Evolutionary conservation across 2,888 invertebrate species (phyloP), one percentile per base, ranked within the genome.

Genomic region (Dorcus parallelipipedus): DNA sequence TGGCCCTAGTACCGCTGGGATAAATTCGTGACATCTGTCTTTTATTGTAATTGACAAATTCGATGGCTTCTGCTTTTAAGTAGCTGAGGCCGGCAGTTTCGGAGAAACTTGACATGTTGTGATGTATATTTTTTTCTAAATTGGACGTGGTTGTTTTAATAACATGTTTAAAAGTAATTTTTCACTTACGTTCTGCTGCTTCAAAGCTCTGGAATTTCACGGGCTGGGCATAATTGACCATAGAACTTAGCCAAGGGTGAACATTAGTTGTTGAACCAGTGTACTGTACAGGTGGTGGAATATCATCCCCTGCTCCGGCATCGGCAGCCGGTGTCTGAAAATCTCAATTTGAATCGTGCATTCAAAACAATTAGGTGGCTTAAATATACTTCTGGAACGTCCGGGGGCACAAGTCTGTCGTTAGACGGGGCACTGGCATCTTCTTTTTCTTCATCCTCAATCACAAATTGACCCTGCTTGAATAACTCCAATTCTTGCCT

Each of bases 31-130:
- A 97, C 93, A 99, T 95, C 81, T 99, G 99, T 17, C 98, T 85
- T 81, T 99, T 99, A 82, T 99, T 99, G 80, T 99, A 99, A 86
- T 99, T 99, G 73, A 99, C 98, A 81, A 99, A 97, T 80, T 99
- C 99, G 57, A 98, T 95, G 56, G 97, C 94, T 72, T 93, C 93
- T 61, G 93, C 90, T 82, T 97, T 97, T 64, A 99, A 83, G 77
- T 94, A 95, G 78, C 93, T 95, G 80, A 99, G 86, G 69, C 97
- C 99, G 49, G 95, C 91, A 23, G 95, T 96, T 82, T 99, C 99
- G 68, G 98, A 95, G 81, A 98, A 99, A 62, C 97, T 98, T 4
- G 97, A 98, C 99, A 99, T 99, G 80, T 98, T 97, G 83, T 95
- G 93, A 80, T 95, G 91, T 73, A 95, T 88, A 80, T 97, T 97